Percentiles rank a stretch among this genome's conserved stretches.
These are phyloP conservation scores for Neoaliturus tenellus DNA, from an alignment of 2,888 invertebrate species.

Conservation along the genomic window DNA sequence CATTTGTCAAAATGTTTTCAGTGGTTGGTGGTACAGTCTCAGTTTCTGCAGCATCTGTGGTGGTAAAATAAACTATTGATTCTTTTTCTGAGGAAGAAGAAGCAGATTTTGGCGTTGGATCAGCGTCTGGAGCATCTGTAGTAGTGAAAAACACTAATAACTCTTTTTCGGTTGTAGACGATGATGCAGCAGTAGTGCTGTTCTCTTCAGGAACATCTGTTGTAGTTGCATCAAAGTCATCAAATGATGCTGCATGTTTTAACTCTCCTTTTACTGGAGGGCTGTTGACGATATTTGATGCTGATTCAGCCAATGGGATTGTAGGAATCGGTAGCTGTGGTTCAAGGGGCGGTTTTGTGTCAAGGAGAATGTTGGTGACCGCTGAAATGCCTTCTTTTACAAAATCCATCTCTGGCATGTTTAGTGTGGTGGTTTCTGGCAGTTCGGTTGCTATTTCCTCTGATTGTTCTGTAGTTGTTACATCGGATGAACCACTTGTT, in stretches of 20 bases:
- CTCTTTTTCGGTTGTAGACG: conserved; percentile 43
- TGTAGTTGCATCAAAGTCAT: conserved; percentile 53
- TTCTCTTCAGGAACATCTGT: conserved; percentile 34
- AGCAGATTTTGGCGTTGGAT: neutral
- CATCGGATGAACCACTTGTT: neutral
- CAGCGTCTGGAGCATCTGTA: conserved; percentile 3
- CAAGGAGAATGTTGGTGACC: conserved; percentile 65
- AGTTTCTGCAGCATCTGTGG: conserved; percentile 31
- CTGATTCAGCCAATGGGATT: conserved; percentile 23
- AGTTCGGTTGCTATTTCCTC: conserved; percentile 8
- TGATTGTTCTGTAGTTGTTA: conserved; percentile 30
- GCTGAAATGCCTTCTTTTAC: conserved; percentile 67
- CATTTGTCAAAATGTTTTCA: conserved; percentile 60
- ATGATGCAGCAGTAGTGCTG: neutral
- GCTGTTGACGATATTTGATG: conserved; percentile 15
- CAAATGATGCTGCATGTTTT: conserved; percentile 56
- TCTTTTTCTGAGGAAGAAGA: conserved; percentile 27
- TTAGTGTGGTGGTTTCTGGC: conserved; percentile 38
- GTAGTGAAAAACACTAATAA: conserved; percentile 16
- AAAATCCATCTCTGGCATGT: conserved; percentile 45
- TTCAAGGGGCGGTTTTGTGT: conserved; percentile 54
- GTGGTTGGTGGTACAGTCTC: conserved; percentile 59
- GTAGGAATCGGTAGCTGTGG: conserved; percentile 50
- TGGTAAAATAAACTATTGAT: conserved; percentile 23
- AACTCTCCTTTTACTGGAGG: conserved; percentile 58